Evolutionary conservation across 2,888 invertebrate genomes (phyloP).

Genomic region (Sesia bembeciformis): DNA sequence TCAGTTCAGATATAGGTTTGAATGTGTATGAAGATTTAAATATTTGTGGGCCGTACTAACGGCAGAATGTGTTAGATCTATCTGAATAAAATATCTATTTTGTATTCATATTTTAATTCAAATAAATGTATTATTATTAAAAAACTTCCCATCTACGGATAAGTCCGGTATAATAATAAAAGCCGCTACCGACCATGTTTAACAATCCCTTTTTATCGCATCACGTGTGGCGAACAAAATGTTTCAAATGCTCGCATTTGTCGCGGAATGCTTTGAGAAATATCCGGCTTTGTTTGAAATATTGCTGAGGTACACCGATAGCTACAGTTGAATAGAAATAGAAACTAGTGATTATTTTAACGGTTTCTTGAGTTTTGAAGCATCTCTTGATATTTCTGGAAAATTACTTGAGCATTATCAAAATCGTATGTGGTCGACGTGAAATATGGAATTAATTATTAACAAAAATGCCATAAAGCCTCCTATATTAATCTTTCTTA

Average conservation of each 20-base stretch:
- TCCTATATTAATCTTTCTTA: not conserved
- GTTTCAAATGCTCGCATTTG: not conserved
- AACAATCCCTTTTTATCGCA: not conserved
- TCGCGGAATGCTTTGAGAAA: not conserved
- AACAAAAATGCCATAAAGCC: not conserved
- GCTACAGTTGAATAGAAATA: not conserved
- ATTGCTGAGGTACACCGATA: not conserved
- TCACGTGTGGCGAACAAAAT: not conserved
- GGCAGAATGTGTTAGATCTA: too few relatives aligned
- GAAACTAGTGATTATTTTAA: not conserved
- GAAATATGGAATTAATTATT: not conserved
- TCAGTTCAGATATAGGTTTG: too few relatives aligned
- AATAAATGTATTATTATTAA: too few relatives aligned
- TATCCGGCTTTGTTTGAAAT: not conserved
- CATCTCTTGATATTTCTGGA: not conserved
- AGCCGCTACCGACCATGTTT: not conserved
- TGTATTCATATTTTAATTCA: too few relatives aligned
- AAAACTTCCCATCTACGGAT: not conserved
- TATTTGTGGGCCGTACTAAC: too few relatives aligned
- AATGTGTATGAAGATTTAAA: too few relatives aligned
- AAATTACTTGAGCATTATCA: not conserved
- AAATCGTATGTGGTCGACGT: not conserved
- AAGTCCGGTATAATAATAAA: not conserved
- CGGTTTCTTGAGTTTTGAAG: not conserved
- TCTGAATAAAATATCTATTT: too few relatives aligned